Evolutionary conservation across 2,888 invertebrate genomes (phyloP).

Genomic region (Thymelicus sylvestris): DNA sequence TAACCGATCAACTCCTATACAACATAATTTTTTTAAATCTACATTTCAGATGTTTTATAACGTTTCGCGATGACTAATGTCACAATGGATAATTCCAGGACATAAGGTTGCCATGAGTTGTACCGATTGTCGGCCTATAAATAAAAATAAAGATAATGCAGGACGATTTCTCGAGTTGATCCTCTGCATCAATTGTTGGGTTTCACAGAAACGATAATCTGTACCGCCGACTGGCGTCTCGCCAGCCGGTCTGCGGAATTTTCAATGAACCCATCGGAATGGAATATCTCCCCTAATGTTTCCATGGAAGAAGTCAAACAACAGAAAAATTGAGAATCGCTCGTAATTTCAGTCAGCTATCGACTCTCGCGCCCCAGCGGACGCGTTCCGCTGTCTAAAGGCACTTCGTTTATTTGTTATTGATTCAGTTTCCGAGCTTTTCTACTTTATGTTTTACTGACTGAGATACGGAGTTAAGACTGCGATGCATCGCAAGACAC

Average conservation of each 20-base stretch:
- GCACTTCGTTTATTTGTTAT: slow-evolving; percentile 25
- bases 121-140: no score
- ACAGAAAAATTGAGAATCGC: slow-evolving; percentile 59
- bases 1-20: no score
- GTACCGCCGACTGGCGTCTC: slow-evolving; percentile 64
- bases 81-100: no score
- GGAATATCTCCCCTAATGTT: slow-evolving; percentile 82
- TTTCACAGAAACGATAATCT: slow-evolving; percentile 76
- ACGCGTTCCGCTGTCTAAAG: slow-evolving; percentile 28
- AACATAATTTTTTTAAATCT: no score
- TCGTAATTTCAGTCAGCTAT: slow-evolving; percentile 42
- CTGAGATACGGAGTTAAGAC: not conserved
- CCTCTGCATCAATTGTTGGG: slow-evolving; percentile 68
- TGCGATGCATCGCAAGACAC: not conserved
- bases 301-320: slow-evolving; percentile 79
- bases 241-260: slow-evolving; percentile 82
- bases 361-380: slow-evolving; percentile 31
- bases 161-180: slow-evolving; percentile 14
- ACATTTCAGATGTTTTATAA: no score
- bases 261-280: slow-evolving; percentile 80
- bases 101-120: no score
- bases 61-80: no score
- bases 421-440: slow-evolving; percentile 22
- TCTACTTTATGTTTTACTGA: slow-evolving; percentile 20
- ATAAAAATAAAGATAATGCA: not conserved